Evolutionary conservation across 2,113 vertebrate genomes (phyloP).

Genomic region (Bagarius yarrelli): DNA sequence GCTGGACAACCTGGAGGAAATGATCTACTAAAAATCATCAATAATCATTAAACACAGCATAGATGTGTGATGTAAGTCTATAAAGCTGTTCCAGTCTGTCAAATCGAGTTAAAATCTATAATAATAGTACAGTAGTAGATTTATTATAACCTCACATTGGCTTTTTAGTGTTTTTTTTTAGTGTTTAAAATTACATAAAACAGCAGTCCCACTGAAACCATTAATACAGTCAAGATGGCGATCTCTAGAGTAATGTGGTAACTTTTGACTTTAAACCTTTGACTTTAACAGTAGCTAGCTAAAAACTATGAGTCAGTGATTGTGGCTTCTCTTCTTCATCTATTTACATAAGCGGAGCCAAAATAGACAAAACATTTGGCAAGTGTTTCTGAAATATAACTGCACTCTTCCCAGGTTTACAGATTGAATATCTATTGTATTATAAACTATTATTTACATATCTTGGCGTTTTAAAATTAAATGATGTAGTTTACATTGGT

Average conservation of each 20-base stretch:
- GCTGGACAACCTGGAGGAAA: not conserved
- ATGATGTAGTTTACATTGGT: too few species aligned
- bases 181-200: too few species aligned
- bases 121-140: not conserved
- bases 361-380: too few species aligned
- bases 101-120: not conserved
- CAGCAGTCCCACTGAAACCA: too few species aligned
- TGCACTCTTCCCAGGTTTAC: not conserved
- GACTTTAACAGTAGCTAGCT: too few species aligned
- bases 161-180: too few species aligned
- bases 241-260: too few species aligned
- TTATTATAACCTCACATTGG: not conserved
- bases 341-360: too few species aligned
- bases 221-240: too few species aligned
- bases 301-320: too few species aligned
- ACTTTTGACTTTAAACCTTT: too few species aligned
- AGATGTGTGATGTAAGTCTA: not conserved
- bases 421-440: not conserved
- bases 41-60: not conserved
- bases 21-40: not conserved
- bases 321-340: too few species aligned
- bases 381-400: not conserved
- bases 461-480: not conserved
- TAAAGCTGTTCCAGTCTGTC: not conserved
- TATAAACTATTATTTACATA: not conserved